Evolutionary conservation across 2,797 vertebrate species (phyloP).

Genomic region (Mallotus villosus): DNA sequence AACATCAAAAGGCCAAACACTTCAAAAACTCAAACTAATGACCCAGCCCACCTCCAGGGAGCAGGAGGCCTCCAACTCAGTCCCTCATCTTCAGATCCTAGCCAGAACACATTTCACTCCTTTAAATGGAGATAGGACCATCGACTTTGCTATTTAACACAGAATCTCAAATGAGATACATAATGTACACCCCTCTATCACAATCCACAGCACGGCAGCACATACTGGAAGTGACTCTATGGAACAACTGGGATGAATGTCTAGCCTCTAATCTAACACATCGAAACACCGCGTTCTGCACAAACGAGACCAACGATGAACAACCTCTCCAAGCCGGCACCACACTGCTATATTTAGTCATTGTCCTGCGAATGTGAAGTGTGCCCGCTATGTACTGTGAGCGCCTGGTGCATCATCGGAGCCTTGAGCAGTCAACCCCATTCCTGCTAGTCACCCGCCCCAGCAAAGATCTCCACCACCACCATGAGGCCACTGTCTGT

Average conservation of each 20-base stretch:
- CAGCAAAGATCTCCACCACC: constrained; percentile 55
- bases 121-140: constrained; percentile 75
- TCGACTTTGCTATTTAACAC: constrained; percentile 59
- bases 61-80: constrained; percentile 66
- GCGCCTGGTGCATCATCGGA: background rate
- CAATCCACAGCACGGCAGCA: constrained; percentile 48
- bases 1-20: constrained; percentile 84
- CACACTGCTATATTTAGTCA: constrained; percentile 19
- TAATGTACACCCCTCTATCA: constrained; percentile 51
- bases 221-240: background rate
- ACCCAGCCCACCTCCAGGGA: constrained; percentile 72
- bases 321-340: constrained; percentile 19
- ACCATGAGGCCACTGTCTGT: constrained; percentile 55
- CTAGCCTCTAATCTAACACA: constrained; percentile 58
- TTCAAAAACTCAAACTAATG: constrained; percentile 84
- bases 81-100: constrained; percentile 65
- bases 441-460: constrained; percentile 38
- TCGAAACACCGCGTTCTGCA: constrained; percentile 48
- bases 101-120: constrained; percentile 67
- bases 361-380: constrained; percentile 11
- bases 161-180: constrained; percentile 66
- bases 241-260: constrained; percentile 2
- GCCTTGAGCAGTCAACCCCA: constrained; percentile 34
- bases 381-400: constrained; percentile 6
- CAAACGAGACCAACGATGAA: constrained; percentile 47